phyloP scores from a whole-genome alignment of 2,797 vertebrate species.

The Limosa lapponica region DNA sequence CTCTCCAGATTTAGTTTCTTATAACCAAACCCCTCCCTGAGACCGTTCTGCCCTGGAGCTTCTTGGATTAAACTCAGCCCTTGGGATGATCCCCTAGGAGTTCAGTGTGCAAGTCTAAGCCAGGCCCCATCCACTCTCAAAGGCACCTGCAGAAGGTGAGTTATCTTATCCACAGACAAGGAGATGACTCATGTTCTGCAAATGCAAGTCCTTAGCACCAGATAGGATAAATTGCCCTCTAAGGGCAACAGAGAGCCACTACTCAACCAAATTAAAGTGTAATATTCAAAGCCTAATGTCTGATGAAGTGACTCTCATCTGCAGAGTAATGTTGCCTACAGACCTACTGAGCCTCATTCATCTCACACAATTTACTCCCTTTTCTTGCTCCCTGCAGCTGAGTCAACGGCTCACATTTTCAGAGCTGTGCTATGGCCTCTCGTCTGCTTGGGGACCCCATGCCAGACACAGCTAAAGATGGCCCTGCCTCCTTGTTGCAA shows the following conservation, averaged over 20 bases:
- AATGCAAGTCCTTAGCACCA: not conserved
- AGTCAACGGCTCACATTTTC: conserved; percentile 15
- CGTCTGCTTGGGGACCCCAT: not conserved
- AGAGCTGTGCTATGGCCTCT: not conserved
- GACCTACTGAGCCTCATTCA: conserved; percentile 40
- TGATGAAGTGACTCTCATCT: conserved; percentile 57
- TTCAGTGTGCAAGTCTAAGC: not conserved
- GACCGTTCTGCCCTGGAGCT: not conserved
- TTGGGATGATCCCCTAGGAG: not conserved
- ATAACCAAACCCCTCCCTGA: not conserved
- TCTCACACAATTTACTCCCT: conserved; percentile 25
- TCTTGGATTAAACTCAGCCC: not conserved
- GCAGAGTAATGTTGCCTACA: conserved; percentile 45
- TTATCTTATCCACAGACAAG: not conserved
- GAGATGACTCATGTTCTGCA: not conserved
- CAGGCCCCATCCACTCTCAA: not conserved
- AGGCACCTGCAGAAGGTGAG: conserved; percentile 16
- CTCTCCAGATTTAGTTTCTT: not conserved
- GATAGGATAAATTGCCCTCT: conserved; percentile 36
- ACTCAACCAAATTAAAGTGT: conserved; percentile 58
- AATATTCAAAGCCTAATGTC: conserved; percentile 57
- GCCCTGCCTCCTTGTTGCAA: not conserved
- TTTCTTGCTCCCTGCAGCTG: conserved; percentile 41
- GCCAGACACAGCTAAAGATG: not conserved
- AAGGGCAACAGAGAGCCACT: conserved; percentile 28